phyloP scores from a whole-genome alignment of 2,888 invertebrate species.

The Pseudoips prasinana region DNA sequence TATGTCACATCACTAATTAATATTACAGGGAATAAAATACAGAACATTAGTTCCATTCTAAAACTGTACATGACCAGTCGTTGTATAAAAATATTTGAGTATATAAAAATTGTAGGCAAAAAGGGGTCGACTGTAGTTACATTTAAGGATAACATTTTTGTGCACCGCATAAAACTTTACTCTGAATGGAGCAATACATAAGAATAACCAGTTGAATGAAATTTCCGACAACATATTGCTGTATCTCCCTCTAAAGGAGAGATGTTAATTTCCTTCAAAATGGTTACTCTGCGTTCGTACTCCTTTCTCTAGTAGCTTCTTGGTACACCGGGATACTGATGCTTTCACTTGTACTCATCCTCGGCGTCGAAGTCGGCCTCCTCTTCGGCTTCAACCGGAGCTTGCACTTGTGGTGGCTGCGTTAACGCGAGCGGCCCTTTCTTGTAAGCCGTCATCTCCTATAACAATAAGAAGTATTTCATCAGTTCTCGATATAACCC shows the following conservation, averaged over 20 bases:
- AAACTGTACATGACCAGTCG: slow-evolving; percentile 31
- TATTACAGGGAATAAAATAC: no score
- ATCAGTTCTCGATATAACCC: no score
- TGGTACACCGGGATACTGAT: neutral
- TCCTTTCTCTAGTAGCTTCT: no score
- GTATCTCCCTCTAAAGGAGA: no score
- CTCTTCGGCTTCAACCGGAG: slow-evolving; percentile 70
- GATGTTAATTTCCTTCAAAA: no score
- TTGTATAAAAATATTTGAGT: slow-evolving; percentile 46
- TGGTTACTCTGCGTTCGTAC: no score
- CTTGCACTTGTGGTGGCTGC: slow-evolving; percentile 24
- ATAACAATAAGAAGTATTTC: no score
- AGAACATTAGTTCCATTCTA: slow-evolving; percentile 3
- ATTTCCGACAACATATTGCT: no score
- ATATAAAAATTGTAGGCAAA: slow-evolving; percentile 40
- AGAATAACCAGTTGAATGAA: no score
- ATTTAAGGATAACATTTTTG: slow-evolving; percentile 14
- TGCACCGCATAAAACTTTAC: slow-evolving; percentile 4
- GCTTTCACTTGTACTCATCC: slow-evolving; percentile 82
- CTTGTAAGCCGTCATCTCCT: slow-evolving; percentile 95
- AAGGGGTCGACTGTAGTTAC: slow-evolving; percentile 34
- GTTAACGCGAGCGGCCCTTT: slow-evolving; percentile 83
- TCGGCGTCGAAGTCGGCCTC: slow-evolving; percentile 85
- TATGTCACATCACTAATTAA: no score
- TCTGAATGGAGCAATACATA: no score